Evolutionary conservation across 2,797 vertebrate genomes (phyloP), one percentile per base, ranked within the genome.

Genomic region (Gymnothorax javanicus): DNA sequence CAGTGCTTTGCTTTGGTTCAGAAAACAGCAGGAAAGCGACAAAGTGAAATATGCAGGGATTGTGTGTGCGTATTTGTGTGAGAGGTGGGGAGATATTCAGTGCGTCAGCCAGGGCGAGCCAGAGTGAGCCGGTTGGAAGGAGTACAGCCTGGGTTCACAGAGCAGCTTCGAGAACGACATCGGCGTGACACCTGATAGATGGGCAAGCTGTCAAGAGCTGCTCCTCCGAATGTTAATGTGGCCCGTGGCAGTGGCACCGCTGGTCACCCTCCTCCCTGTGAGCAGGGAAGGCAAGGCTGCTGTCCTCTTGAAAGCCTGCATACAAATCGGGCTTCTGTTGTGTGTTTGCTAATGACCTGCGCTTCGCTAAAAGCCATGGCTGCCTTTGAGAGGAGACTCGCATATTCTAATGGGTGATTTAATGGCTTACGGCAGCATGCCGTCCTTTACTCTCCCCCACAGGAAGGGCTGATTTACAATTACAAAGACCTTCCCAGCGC

Each of bases 161-260:
- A 69, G 84, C 67, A 12, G 67, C 50, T 73, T 25, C 25, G 9
- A 67, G 27, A 58, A 33, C 9, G 67, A 43, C 3, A 11, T 12
- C 3, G 56, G 33, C 54, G 62, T 67, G 84, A 85, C 33, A 5
- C 83, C 83, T 92, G 90, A 92, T 84, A 54, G 89, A 92, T 86
- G 27, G 82, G 57, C 82, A 59, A 69, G 85, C 87, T 89, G 84
- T 84, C 54, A 84, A 62, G 86, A 86, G 75, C 69, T 84, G 87
- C 64, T 9, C 67, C 81, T 62, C 59, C 33, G 84, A 87, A 89
- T 90, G 87, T 89, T 88, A 91, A 89, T 91, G 64, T 56, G 77
- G 13, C 57, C 60, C 69, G 13, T 86, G 71, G n/a, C 86, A 20
- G 56, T 86, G 81, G 81, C 84, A 50, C 62, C 56, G 69, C 33